Conservation (phyloP, 2,113 vertebrate genomes). For the Saccopteryx leptura region DNA sequence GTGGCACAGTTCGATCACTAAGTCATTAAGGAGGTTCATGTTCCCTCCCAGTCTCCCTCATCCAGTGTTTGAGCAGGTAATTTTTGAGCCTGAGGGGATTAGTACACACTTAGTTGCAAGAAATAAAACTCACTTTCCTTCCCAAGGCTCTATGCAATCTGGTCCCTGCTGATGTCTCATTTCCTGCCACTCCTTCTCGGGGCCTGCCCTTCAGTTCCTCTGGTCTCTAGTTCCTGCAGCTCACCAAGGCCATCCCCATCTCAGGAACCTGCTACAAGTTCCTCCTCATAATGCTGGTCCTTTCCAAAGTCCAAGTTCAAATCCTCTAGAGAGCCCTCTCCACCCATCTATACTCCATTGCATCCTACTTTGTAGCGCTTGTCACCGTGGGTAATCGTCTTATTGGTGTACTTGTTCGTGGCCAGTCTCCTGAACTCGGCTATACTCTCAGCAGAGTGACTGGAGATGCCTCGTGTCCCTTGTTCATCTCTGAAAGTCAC, state of each 20-base stretch:
- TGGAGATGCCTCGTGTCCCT: background rate
- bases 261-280: background rate
- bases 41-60: background rate
- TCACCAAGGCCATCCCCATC: background rate
- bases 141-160: background rate
- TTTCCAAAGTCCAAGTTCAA: background rate
- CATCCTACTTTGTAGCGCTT: background rate
- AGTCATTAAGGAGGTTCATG: background rate
- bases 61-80: background rate
- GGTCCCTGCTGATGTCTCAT: background rate
- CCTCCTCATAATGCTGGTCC: background rate
- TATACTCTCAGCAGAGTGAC: background rate
- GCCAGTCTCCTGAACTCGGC: background rate
- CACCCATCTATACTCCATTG: background rate
- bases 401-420: background rate
- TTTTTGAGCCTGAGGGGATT: background rate
- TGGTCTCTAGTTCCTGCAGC: background rate
- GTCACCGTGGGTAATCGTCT: background rate
- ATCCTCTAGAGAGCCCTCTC: background rate
- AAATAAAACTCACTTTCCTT: background rate
- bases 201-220: background rate
- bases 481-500: background rate
- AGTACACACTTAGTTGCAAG: background rate
- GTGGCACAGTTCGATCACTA: accelerated
- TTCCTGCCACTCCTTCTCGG: background rate